Conservation (phyloP, 1,140 invertebrate genomes). For the Drosophila mojavensis region DNA sequence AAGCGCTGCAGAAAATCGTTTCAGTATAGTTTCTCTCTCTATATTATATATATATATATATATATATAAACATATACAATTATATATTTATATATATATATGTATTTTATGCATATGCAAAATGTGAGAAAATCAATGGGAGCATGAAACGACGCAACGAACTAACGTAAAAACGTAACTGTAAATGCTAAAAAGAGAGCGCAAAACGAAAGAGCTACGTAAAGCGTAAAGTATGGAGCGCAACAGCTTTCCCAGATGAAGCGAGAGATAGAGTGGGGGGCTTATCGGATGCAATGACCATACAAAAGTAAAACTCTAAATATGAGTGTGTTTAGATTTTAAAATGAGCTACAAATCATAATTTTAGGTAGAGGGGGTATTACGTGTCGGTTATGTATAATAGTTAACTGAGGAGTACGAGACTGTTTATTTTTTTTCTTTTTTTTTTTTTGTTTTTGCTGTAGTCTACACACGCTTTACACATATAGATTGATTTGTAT, state of each 20-base stretch:
- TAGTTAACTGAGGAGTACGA: neutral
- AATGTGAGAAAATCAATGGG: conserved; percentile 5
- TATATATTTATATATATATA: neutral
- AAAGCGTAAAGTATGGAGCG: conserved; percentile 1
- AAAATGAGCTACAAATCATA: conserved; percentile 8
- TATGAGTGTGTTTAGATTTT: neutral
- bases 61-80: neutral
- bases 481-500: neutral
- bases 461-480: conserved; percentile 5
- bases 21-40: neutral
- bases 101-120: neutral
- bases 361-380: neutral
- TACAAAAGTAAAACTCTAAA: neutral
- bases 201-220: conserved; percentile 3
- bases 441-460: conserved; percentile 9
- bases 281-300: neutral
- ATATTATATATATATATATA: neutral
- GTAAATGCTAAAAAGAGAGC: conserved; percentile 6
- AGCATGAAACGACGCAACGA: conserved; percentile 22
- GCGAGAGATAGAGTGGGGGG: neutral
- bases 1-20: conserved; percentile 15
- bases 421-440: conserved; percentile 7
- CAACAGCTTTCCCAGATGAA: conserved; percentile 6
- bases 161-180: conserved; percentile 22
- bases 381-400: conserved; percentile 15